Evolutionary conservation across 2,797 vertebrate genomes (phyloP), one percentile per base, ranked within the genome.

Genomic region (Columba guinea): DNA sequence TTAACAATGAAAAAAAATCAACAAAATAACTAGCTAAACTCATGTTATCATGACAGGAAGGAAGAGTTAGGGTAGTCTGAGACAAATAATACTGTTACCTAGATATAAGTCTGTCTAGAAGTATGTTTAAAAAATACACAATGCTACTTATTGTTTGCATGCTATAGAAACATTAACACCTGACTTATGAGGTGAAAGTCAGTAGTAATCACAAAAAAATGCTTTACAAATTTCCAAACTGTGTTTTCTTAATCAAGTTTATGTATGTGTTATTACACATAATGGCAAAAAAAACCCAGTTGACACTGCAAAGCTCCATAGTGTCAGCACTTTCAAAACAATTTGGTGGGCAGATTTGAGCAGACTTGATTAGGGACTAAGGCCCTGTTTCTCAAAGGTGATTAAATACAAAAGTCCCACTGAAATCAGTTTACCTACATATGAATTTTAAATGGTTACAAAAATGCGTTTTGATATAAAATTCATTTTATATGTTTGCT

Each of bases 381-480:
- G 48, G 18, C 70, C 37, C 67, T 55, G 59, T 79, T 95, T 60
- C 92, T 94, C 90, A 89, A 89, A 92, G 81, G 84, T 90, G 92
- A 91, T 94, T 88, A 90, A 96, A 44, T 76, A 55, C 28, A 1
- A 65, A 90, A 89, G 17, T 94, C 92, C 89, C 86, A 75, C 51
- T 84, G 86, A 93, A 96, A 95, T 94, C 84, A 94, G 53, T 96
- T 95, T 94, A 87, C 51, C 49, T 83, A 58, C 64, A 78, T 64
- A 71, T 81, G 58, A 84, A 94, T 86, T 78, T 71, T 34, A 94
- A 84, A 86, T 68, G 69, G 53, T 69, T 91, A 74, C 34, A 71
- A 46, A 90, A 32, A 73, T 44, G 7, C 80, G 44, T 93, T 83
- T 93, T 83, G 19, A 26, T 85, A 64, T 49, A 34, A 79, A 93